A percentile compares a stretch with the other conserved stretches of the same genome.
Conservation (phyloP, 2,888 invertebrate species). For the Cantharis rustica region DNA sequence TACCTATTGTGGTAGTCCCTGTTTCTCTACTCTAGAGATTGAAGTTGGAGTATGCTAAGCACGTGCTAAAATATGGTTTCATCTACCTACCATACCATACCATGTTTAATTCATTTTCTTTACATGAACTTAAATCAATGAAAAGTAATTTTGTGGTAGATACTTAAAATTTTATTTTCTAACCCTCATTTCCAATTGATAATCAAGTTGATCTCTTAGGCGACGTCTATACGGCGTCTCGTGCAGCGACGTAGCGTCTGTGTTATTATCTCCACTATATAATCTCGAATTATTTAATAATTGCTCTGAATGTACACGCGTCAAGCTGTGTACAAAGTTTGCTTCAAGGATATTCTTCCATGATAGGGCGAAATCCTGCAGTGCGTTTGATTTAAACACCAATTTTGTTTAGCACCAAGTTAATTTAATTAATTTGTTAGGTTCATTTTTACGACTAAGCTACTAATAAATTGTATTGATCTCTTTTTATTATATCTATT, state of each 20-base stretch:
- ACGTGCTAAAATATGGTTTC: not conserved
- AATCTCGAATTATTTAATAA: conserved; percentile 12
- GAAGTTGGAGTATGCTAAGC: not conserved
- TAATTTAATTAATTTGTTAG: not conserved
- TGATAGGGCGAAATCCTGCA: not conserved
- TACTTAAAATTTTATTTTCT: not conserved
- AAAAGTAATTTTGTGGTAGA: not conserved
- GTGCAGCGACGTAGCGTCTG: conserved; percentile 7
- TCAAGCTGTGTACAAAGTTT: conserved; percentile 8
- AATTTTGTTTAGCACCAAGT: not conserved
- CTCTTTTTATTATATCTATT: not conserved
- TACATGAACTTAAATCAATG: not conserved
- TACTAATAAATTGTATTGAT: not conserved
- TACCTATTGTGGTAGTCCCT: too few relatives aligned
- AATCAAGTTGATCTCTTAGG: conserved; percentile 14
- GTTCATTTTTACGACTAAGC: not conserved
- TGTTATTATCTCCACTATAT: conserved; percentile 12
- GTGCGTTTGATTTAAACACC: not conserved
- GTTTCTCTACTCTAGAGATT: not conserved
- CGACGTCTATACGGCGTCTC: conserved; percentile 9
- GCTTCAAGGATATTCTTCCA: not conserved
- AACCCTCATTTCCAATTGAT: conserved; percentile 1
- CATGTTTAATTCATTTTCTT: not conserved
- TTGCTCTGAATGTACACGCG: conserved; percentile 1
- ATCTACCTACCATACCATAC: not conserved